Evolutionary conservation across 2,888 invertebrate species (phyloP).

Genomic region (Listrodromus nycthemerus): DNA sequence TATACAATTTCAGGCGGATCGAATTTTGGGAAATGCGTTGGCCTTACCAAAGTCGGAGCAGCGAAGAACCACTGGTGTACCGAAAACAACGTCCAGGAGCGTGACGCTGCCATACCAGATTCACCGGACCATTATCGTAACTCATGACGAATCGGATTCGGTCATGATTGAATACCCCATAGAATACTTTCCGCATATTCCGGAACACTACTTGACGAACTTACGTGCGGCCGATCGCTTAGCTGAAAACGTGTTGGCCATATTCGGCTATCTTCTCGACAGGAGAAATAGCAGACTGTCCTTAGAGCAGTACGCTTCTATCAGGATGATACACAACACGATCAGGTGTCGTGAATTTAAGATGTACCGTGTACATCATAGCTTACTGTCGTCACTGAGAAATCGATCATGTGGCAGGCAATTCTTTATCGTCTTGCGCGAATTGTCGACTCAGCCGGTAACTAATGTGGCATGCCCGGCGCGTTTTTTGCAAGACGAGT

Average conservation of each 20-base stretch:
- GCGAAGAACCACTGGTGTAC: not conserved
- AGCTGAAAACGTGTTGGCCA: constrained; percentile 68
- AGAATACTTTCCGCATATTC: constrained; percentile 7
- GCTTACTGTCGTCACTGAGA: constrained; percentile 45
- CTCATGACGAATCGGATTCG: not conserved
- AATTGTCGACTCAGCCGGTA: constrained; percentile 63
- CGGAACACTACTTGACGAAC: constrained; percentile 42
- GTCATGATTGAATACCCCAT: not conserved
- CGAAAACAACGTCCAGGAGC: not conserved
- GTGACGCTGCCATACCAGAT: no score
- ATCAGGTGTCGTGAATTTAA: constrained; percentile 66
- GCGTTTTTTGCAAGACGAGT: constrained; percentile 46
- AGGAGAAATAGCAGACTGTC: constrained; percentile 57
- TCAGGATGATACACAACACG: constrained; percentile 65
- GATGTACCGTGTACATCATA: constrained; percentile 61
- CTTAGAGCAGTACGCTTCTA: constrained; percentile 67
- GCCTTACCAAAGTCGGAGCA: not conserved
- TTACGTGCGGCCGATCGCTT: constrained; percentile 58
- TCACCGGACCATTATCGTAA: constrained; percentile 5
- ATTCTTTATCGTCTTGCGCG: constrained; percentile 59
- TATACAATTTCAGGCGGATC: not conserved
- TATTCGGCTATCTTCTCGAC: constrained; percentile 71
- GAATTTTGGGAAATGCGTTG: not conserved
- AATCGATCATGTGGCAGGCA: constrained; percentile 56
- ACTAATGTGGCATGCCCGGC: constrained; percentile 62